phyloP scores from a whole-genome alignment of 2,113 vertebrate genomes.

The Nibea coibor region DNA sequence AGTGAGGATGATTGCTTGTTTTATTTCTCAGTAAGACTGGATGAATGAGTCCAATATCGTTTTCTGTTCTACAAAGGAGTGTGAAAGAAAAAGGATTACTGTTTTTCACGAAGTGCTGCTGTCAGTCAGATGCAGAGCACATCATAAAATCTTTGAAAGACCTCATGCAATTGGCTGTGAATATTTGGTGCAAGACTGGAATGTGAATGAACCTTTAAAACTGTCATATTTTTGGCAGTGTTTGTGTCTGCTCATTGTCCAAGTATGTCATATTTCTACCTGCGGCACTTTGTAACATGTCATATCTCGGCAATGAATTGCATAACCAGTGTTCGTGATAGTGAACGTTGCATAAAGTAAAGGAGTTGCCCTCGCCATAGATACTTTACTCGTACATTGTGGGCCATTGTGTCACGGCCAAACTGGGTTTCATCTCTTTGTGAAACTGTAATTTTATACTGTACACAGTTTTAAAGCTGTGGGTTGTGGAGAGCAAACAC shows the following conservation, averaged over 20 bases:
- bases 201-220: slow-evolving; percentile 44
- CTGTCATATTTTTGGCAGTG: slow-evolving; percentile 31
- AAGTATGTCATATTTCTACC: slow-evolving; percentile 34
- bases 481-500: slow-evolving; percentile 62
- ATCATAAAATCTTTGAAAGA: background rate
- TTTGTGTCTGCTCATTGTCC: slow-evolving; percentile 1
- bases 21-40: background rate
- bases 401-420: slow-evolving; percentile 55
- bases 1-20: background rate
- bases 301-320: slow-evolving; percentile 49
- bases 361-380: slow-evolving; percentile 28
- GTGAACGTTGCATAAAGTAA: slow-evolving; percentile 39
- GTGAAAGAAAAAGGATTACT: background rate
- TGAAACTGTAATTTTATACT: slow-evolving; percentile 71
- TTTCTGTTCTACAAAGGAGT: background rate
- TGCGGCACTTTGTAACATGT: slow-evolving; percentile 23
- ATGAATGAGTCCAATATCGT: slow-evolving; percentile 6
- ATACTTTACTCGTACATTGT: slow-evolving; percentile 46
- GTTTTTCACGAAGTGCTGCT: background rate
- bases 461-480: slow-evolving; percentile 66
- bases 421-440: slow-evolving; percentile 62
- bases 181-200: slow-evolving; percentile 12
- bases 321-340: slow-evolving; percentile 49
- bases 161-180: slow-evolving; percentile 11
- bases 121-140: slow-evolving; percentile 7